A percentile compares a stretch with the other conserved stretches of the same genome.
Conservation (phyloP, 2,113 vertebrate species). For the Thinocorus orbignyianus region DNA sequence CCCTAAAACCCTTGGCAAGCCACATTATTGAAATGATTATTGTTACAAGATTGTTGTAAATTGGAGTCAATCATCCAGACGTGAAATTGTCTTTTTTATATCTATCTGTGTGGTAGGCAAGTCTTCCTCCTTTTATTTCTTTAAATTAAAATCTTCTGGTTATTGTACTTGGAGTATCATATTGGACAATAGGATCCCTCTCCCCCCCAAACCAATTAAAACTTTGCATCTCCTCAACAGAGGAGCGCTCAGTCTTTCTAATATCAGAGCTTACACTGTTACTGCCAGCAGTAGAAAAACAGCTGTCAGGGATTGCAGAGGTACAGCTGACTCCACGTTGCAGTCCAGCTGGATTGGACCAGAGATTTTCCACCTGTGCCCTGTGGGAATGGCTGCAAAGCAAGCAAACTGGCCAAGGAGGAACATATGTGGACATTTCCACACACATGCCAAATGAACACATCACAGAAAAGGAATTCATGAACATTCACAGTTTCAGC, state of each 20-base stretch:
- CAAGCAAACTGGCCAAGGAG: neutral
- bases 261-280: neutral
- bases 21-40: slow-evolving; percentile 58
- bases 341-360: neutral
- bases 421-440: accelerated
- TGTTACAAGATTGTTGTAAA: slow-evolving; percentile 72
- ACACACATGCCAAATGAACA: neutral
- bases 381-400: neutral
- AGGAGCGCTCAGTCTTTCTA: neutral
- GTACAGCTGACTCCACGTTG: neutral
- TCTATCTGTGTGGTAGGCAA: slow-evolving; percentile 18
- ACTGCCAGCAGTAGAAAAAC: neutral
- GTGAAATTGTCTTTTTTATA: slow-evolving; percentile 55
- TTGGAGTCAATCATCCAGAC: slow-evolving; percentile 63
- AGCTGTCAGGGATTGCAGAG: neutral
- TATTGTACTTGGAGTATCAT: neutral
- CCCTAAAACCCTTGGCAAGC: slow-evolving; percentile 65
- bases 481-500: neutral
- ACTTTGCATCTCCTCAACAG: neutral
- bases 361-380: neutral
- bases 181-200: neutral
- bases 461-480: neutral
- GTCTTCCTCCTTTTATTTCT: slow-evolving; percentile 35
- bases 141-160: slow-evolving; percentile 18
- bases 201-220: neutral